These are phyloP conservation scores for Campylomormyrus numenius DNA, from an alignment of 2,113 vertebrate genomes.

Conservation along the genomic window DNA sequence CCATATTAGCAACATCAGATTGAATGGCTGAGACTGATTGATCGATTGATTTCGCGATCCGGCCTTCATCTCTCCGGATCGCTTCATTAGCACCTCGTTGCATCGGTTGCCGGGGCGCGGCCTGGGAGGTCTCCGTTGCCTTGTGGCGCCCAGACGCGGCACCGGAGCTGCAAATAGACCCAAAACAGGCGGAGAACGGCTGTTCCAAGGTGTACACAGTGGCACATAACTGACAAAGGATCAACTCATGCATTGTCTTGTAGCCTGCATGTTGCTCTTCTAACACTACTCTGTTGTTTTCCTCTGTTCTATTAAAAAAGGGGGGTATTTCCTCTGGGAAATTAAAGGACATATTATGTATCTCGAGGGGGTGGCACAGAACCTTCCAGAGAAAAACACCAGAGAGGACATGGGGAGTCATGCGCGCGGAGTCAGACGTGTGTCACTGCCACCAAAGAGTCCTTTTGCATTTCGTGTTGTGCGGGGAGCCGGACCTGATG, in stretches of 20 bases:
- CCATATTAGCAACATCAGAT: background rate
- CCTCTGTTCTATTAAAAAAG: constrained; percentile 33
- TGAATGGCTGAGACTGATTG: background rate
- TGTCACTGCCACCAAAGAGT: background rate
- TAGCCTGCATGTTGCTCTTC: constrained; percentile 18
- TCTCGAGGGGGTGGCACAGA: constrained; percentile 57
- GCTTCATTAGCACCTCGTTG: background rate
- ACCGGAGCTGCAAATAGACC: background rate
- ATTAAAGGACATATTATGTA: constrained; percentile 67
- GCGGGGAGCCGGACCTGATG: background rate
- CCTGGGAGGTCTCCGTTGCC: background rate
- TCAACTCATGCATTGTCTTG: background rate
- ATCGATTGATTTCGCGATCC: background rate
- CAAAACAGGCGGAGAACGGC: constrained; percentile 21
- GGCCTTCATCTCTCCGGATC: background rate
- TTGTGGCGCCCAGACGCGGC: background rate
- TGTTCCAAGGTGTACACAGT: constrained; percentile 4
- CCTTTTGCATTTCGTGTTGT: constrained; percentile 1
- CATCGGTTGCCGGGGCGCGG: background rate
- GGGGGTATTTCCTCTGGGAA: constrained; percentile 60
- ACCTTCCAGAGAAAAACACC: constrained; percentile 50
- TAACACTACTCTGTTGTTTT: constrained; percentile 17
- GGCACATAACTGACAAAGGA: constrained; percentile 11
- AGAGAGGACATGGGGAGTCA: constrained; percentile 24
- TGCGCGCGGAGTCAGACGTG: background rate